These are phyloP conservation scores for Drosophila mettleri DNA, from an alignment of 2,888 invertebrate genomes.

Conservation along the genomic window DNA sequence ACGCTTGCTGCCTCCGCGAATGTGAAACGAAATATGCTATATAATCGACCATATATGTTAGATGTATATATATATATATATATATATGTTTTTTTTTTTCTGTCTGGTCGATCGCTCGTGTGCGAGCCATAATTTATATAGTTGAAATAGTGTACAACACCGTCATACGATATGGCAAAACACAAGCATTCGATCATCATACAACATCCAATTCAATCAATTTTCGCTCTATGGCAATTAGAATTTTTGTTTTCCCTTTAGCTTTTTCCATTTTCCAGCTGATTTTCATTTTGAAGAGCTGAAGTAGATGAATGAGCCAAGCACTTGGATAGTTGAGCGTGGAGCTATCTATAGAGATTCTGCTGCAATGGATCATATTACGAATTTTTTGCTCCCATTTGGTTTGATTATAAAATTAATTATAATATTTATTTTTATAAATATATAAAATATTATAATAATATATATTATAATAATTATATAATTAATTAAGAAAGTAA, in stretches of 20 bases:
- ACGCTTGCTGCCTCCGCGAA: constrained; percentile 40
- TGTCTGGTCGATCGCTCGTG: constrained; percentile 27
- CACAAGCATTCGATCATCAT: neutral
- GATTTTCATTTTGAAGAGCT: neutral
- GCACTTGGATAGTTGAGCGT: neutral
- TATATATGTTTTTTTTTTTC: constrained; percentile 33
- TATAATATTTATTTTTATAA: neutral
- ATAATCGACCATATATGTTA: constrained; percentile 21
- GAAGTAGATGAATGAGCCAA: too few species aligned
- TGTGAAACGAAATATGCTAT: constrained; percentile 77
- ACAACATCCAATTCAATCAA: neutral
- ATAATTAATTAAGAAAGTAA: too few species aligned
- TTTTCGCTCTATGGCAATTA: neutral
- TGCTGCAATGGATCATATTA: neutral
- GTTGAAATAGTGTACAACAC: constrained; percentile 19
- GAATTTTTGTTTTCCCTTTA: neutral
- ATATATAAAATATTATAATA: too few species aligned
- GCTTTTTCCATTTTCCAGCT: neutral
- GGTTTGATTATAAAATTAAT: too few species aligned
- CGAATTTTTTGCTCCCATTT: neutral
- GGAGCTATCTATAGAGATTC: neutral
- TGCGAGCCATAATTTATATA: constrained; percentile 18
- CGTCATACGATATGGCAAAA: constrained; percentile 14
- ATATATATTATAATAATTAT: too few species aligned
- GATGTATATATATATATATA: neutral